Base-by-base conservation (phyloP, 1,140 invertebrate genomes). In the Bombus fervidus region DNA sequence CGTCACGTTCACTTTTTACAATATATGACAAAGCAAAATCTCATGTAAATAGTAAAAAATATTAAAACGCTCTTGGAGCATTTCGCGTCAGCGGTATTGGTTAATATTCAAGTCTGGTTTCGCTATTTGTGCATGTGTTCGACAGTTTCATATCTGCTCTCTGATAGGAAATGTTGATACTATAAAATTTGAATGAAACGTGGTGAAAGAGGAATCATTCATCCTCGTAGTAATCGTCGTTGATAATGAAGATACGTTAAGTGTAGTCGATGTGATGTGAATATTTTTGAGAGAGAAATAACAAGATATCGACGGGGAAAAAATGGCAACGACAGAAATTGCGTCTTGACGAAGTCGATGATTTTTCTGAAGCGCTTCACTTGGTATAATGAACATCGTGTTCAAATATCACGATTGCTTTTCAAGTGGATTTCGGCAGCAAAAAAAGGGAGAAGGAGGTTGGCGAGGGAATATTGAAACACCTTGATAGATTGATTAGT, bases 61-160 rank as follows among this genome's bases (percentile, higher is more conserved):
- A 79, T 68, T 68, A 68, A 79, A 66, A 68, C 18, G 64, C 31
- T 41, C 41, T 79, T 25, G 41, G 13, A 69, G 37, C 2, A 41
- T 43, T 59, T 72, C 68, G 39, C 68, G 10, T 81, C 53, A 22
- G 5, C 31, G 41, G 31, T 59, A 25, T 62, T n/a, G 34, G 59
- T 83, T 83, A 76, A 83, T 75, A 83, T 68, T 43, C 72, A 15
- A 66, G 73, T 6, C 39, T 59, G 43, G 31, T 57, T 76, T 83
- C 53, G 41, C 34, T 68, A 66, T 76, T 76, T 76, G 34, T 28
- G n/a, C 41, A 43, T 39, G 39, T 43, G 68, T 72, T 34, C 25
- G 37, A 81, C 37, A 43, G 68, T 81, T 75, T 62, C 81, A 66
- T 75, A 64, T 75, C 31, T 75, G 59, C 37, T 43, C 34, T n/a